Evolutionary conservation across 2,797 vertebrate genomes (phyloP).

Genomic region (Bradypus variegatus): DNA sequence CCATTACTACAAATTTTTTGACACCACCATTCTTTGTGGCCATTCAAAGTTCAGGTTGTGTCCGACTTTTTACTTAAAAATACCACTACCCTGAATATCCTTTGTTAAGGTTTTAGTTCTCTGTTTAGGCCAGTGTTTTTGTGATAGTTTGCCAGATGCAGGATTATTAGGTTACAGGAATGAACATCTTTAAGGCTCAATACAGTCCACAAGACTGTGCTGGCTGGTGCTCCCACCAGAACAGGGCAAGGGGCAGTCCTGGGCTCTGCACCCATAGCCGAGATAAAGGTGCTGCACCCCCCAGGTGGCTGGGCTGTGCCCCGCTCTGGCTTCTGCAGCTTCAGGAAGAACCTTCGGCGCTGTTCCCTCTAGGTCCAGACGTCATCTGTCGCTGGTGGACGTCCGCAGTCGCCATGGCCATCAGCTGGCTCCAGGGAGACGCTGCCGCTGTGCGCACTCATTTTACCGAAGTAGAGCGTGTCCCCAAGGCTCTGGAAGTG

Average conservation of each 20-base stretch:
- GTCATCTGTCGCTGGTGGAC: conserved; percentile 96
- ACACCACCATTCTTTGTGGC: neutral
- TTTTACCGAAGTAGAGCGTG: conserved; percentile 85
- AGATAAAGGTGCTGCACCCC: rapidly evolving
- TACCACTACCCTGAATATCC: neutral
- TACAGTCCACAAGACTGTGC: neutral
- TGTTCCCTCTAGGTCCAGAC: conserved; percentile 79
- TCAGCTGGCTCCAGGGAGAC: conserved; percentile 92
- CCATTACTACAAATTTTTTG: neutral
- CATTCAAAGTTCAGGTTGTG: neutral
- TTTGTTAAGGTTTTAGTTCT: neutral
- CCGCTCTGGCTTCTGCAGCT: neutral
- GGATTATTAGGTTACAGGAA: neutral
- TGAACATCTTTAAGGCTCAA: neutral
- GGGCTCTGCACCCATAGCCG: rapidly evolving
- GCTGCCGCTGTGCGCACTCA: conserved; percentile 82
- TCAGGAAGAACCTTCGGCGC: neutral
- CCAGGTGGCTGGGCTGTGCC: rapidly evolving
- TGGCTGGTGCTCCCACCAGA: neutral
- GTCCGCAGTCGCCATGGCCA: conserved; percentile 82
- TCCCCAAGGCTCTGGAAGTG: conserved; percentile 88
- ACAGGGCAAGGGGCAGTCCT: neutral
- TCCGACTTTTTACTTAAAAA: neutral
- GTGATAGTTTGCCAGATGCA: neutral
- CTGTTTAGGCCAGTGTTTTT: neutral